These are phyloP conservation scores for Rattus rattus DNA, from an alignment of 2,113 vertebrate genomes.

Conservation along the genomic window DNA sequence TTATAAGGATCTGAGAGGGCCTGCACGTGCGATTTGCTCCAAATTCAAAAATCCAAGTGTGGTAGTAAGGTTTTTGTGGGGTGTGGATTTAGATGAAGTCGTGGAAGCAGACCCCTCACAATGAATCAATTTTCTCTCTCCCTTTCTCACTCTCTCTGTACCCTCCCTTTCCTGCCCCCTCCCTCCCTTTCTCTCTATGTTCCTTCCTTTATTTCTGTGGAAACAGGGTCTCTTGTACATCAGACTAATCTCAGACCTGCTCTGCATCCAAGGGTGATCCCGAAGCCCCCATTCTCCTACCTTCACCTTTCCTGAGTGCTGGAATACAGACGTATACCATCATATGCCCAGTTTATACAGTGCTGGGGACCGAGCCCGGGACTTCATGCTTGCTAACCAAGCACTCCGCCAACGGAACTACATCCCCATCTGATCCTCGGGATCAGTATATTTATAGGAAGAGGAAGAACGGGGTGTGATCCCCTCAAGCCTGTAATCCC, in stretches of 20 bases:
- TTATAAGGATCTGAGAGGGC: constrained; percentile 46
- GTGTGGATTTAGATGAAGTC: not conserved
- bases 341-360: not conserved
- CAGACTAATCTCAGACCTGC: not conserved
- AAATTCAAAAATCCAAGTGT: not conserved
- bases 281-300: no score
- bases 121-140: not conserved
- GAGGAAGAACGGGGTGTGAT: not conserved
- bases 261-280: not conserved
- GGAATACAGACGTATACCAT: not conserved
- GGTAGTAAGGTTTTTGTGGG: not conserved
- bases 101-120: not conserved
- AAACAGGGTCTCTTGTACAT: not conserved
- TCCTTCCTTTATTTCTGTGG: not conserved
- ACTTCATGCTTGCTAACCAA: not conserved
- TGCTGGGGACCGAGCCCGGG: not conserved
- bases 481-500: no score
- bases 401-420: not conserved
- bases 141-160: not conserved
- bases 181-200: not conserved
- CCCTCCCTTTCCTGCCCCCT: not conserved
- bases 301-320: not conserved
- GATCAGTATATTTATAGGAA: not conserved
- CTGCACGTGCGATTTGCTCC: no score
- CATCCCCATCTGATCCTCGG: not conserved